These are phyloP conservation scores for Neoitamus cyanurus DNA, from an alignment of 2,888 invertebrate species.

Conservation along the genomic window DNA sequence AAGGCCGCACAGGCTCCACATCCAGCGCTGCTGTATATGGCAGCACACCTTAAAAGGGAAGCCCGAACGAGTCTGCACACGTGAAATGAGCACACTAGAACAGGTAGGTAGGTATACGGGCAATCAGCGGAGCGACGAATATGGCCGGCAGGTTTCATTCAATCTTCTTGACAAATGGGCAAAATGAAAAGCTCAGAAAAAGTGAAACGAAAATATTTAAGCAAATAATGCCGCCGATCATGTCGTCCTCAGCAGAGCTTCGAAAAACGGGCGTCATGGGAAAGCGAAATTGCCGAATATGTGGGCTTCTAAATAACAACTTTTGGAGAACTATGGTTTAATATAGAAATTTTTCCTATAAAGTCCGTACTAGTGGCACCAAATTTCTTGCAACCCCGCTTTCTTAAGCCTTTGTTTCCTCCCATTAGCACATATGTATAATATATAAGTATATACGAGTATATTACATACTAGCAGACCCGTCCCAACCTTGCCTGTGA, in stretches of 20 bases:
- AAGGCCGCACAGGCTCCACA: neutral
- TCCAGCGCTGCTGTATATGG: conserved; percentile 1
- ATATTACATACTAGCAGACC: too few species aligned
- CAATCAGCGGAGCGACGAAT: neutral
- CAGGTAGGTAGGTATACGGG: neutral
- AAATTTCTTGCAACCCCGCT: neutral
- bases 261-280: too few species aligned
- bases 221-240: neutral
- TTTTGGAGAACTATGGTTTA: too few species aligned
- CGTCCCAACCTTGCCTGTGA: too few species aligned
- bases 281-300: too few species aligned
- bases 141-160: conserved; percentile 6
- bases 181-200: neutral
- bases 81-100: conserved; percentile 31
- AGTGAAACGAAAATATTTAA: neutral
- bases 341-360: too few species aligned
- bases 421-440: neutral
- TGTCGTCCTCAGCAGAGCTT: neutral
- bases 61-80: neutral
- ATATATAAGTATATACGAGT: too few species aligned
- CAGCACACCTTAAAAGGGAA: neutral
- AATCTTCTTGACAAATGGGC: conserved; percentile 1
- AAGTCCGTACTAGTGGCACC: too few species aligned
- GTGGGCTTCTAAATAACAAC: too few species aligned
- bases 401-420: too few species aligned